Evolutionary conservation across 2,797 vertebrate species (phyloP).

Genomic region (Crenuchus spilurus): DNA sequence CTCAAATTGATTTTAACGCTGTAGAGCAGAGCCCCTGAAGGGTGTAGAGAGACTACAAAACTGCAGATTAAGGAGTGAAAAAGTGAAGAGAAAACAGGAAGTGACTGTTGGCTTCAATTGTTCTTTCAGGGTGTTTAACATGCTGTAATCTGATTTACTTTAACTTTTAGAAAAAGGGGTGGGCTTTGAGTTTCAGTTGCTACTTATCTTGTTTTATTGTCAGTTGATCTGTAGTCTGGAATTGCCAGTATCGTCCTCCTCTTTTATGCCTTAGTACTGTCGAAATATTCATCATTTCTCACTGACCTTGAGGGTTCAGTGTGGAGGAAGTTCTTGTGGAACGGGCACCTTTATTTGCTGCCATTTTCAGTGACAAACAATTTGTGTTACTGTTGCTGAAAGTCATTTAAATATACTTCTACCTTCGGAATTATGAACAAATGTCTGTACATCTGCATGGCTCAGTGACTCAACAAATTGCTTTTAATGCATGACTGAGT

Average conservation of each 20-base stretch:
- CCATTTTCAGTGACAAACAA: background rate
- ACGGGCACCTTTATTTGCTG: background rate
- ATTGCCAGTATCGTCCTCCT: background rate
- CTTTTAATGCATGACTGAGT: conserved; percentile 22
- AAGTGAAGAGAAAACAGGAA: conserved; percentile 5
- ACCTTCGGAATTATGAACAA: conserved; percentile 33
- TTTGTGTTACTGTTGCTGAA: conserved; percentile 1
- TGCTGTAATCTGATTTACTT: conserved; percentile 14
- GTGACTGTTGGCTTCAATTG: background rate
- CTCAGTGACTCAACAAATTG: conserved; percentile 46
- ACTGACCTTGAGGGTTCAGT: background rate
- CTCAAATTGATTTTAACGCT: too few species aligned
- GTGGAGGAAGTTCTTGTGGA: background rate
- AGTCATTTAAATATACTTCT: conserved; percentile 2
- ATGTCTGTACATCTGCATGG: conserved; percentile 23
- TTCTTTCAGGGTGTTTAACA: conserved; percentile 4
- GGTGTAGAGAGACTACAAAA: background rate
- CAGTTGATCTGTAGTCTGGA: background rate
- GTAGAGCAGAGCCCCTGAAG: background rate
- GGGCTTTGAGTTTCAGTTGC: background rate
- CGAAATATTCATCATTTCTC: background rate
- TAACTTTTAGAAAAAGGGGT: background rate
- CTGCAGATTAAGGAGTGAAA: background rate
- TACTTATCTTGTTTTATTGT: background rate
- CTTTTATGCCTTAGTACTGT: background rate